Evolutionary conservation across 2,797 vertebrate genomes (phyloP), one percentile per base, ranked within the genome.

Genomic region (Alectoris magna): DNA sequence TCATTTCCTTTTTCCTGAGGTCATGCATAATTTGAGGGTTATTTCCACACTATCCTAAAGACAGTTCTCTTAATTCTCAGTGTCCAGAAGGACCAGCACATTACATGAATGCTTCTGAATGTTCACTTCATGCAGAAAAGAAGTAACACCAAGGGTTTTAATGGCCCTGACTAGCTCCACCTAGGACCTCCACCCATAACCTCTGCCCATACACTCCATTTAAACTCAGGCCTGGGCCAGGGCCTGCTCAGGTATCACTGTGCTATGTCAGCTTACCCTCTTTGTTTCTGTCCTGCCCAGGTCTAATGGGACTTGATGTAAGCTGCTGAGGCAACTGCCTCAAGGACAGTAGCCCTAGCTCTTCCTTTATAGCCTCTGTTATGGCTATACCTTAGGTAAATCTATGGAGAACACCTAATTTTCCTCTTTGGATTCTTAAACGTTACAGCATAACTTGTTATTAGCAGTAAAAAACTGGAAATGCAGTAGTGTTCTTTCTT

Each of bases 181-280:
- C 18, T 26, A 31, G 6, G 13, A 10, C 14, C 10, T 34, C 19
- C 48, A 34, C 19, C 19, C 26, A 12, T 38, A 12, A 2, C 1
- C 2, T 15, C 21, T 60, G 43, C 8, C 46, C 1, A 0, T 6
- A 24, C 19, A 1, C 46, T 73, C 17, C 0, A 0, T 43, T 49
- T 48, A 11, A 14, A 15, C 49, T n/a, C 41, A 11, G 38, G 39
- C 16, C 62, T 34, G 11, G 43, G 31, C 31, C 22, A 15, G 23
- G 27, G 29, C 41, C 74, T 56, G 2, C 10, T 6, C 10, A 14
- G 43, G 10, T 23, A 17, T 6, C 4, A 0, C 3, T 5, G 12
- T 26, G 9, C 2, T 2, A 4, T 4, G 1, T 6, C 38, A 63
- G 60, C 18, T 63, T 63, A 41, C 26, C 14, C 6, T 16, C 44